Conservation (phyloP, 2,797 vertebrate species). For the Sebastiscus albofasciatus region DNA sequence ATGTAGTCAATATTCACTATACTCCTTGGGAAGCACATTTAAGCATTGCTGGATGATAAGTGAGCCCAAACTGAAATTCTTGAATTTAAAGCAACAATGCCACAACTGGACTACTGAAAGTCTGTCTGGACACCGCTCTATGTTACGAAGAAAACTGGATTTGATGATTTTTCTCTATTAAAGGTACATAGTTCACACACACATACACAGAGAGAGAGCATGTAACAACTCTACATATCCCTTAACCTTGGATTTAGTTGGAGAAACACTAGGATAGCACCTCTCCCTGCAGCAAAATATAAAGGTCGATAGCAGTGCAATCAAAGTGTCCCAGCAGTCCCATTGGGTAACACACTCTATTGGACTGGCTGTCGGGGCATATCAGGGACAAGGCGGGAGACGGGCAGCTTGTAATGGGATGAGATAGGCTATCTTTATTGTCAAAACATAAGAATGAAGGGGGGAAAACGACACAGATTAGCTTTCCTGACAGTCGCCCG, state of each 20-base stretch:
- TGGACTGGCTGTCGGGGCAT: constrained; percentile 65
- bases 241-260: constrained; percentile 7
- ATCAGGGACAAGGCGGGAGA: constrained; percentile 77
- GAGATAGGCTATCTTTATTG: constrained; percentile 88
- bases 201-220: not conserved
- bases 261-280: constrained; percentile 19
- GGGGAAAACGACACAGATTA: constrained; percentile 79
- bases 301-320: constrained; percentile 43
- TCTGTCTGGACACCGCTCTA: not conserved
- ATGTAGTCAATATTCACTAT: not conserved
- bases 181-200: not conserved
- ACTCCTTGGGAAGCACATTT: not conserved
- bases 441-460: constrained; percentile 88
- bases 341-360: constrained; percentile 51
- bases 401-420: constrained; percentile 78
- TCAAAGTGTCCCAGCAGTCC: constrained; percentile 65
- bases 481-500: constrained; percentile 80
- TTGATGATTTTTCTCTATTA: not conserved
- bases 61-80: no score
- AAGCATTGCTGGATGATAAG: not conserved
- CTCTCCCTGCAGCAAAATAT: constrained; percentile 37
- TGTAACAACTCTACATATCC: not conserved
- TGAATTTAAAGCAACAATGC: no score
- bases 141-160: not conserved
- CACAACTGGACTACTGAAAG: not conserved